A percentile compares a stretch with the other conserved stretches of the same genome.
These are phyloP conservation scores for Nyctereutes procyonoides DNA, from an alignment of 2,113 vertebrate genomes.

Conservation along the genomic window DNA sequence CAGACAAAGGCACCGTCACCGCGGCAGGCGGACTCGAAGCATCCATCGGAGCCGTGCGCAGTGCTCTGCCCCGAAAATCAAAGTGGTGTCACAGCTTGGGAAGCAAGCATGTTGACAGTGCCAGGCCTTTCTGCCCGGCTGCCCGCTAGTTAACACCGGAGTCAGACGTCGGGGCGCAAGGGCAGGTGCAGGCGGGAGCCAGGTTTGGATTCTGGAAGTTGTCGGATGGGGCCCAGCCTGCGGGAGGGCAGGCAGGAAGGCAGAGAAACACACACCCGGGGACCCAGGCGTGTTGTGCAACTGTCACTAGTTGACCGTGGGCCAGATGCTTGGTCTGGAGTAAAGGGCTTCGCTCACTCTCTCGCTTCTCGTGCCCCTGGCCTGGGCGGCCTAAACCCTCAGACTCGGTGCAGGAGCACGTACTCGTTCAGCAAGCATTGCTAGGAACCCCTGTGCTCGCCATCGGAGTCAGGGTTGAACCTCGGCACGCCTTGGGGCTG, in stretches of 20 bases:
- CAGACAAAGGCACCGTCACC: constrained; percentile 34
- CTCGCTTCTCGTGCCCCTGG: neutral
- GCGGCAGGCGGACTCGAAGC: neutral
- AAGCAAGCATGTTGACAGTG: neutral
- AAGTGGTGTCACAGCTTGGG: neutral
- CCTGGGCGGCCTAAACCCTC: neutral
- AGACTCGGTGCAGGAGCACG: fast-evolving
- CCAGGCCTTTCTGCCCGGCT: neutral
- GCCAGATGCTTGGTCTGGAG: neutral
- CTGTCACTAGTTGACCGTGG: neutral
- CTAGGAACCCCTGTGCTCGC: fast-evolving
- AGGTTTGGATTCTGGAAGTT: neutral
- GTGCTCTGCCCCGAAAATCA: neutral
- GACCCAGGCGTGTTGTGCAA: fast-evolving
- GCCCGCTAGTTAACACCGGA: neutral
- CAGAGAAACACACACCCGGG: fast-evolving
- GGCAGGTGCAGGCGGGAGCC: neutral
- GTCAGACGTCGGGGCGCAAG: fast-evolving
- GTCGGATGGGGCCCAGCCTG: fast-evolving
- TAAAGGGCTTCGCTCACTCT: neutral
- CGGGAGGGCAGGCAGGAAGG: neutral
- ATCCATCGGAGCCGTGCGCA: neutral
- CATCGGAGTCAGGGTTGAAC: fast-evolving
- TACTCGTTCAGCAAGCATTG: fast-evolving
- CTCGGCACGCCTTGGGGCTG: fast-evolving